These are phyloP conservation scores for Trachelus stipa DNA, from an alignment of 2,888 invertebrate genomes.

Conservation along the genomic window DNA sequence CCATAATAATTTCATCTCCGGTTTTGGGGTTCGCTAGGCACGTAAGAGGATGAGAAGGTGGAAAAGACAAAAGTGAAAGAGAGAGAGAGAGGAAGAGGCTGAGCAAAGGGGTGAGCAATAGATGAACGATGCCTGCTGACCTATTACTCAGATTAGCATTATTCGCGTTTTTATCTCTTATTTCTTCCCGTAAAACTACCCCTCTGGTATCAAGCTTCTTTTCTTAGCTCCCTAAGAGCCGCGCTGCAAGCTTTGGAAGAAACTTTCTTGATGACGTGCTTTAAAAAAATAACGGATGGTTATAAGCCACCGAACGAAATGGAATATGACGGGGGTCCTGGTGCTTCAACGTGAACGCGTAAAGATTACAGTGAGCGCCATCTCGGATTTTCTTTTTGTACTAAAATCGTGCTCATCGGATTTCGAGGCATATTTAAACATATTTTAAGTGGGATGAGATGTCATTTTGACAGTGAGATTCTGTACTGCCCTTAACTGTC, in stretches of 20 bases:
- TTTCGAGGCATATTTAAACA: constrained; percentile 38
- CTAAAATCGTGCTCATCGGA: not conserved
- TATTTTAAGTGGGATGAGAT: constrained; percentile 40
- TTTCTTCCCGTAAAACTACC: not conserved
- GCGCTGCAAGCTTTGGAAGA: not conserved
- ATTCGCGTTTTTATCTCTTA: constrained; percentile 10
- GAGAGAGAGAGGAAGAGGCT: constrained; percentile 4
- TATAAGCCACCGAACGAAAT: not conserved
- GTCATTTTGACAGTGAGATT: constrained; percentile 27
- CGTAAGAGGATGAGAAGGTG: not conserved
- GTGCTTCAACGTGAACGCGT: not conserved
- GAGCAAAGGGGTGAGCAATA: not conserved
- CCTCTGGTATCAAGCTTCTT: not conserved
- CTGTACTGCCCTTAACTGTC: too few species aligned
- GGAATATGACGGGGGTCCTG: not conserved
- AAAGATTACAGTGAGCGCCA: not conserved
- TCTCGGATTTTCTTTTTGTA: not conserved
- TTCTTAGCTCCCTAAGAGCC: not conserved
- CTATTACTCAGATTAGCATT: constrained; percentile 11
- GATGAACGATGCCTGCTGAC: constrained; percentile 7
- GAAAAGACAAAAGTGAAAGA: not conserved
- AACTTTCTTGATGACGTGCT: constrained; percentile 10
- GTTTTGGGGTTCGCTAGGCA: not conserved
- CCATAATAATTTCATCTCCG: constrained; percentile 28
- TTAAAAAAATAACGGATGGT: constrained; percentile 1